Conservation (phyloP, 2,888 invertebrate species). For the Harmothoe impar region DNA sequence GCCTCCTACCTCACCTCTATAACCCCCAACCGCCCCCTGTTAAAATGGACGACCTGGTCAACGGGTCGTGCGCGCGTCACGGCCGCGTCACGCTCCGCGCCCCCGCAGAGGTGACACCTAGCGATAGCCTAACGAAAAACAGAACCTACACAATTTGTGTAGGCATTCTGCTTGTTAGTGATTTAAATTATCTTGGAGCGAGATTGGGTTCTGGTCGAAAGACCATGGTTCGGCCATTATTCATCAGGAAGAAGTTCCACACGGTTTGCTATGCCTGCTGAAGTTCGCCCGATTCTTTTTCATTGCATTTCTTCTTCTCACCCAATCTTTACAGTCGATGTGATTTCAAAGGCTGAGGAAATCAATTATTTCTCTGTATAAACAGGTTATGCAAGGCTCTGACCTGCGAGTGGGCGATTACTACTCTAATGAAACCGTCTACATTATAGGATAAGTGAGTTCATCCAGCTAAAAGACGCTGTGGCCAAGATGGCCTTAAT, state of each 20-base stretch:
- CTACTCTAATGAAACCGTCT: constrained; percentile 16
- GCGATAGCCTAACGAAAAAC: constrained; percentile 38
- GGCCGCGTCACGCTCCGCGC: constrained; percentile 34
- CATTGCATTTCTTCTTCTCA: too few species aligned
- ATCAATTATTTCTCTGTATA: constrained; percentile 32
- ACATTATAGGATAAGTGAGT: constrained; percentile 52
- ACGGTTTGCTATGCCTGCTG: too few species aligned
- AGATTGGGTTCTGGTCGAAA: neutral
- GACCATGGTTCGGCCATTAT: neutral
- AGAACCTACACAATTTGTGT: neutral
- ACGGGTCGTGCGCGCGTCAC: constrained; percentile 47
- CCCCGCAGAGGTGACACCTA: neutral
- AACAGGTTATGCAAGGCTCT: neutral
- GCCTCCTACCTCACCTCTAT: neutral
- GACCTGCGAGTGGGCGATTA: neutral
- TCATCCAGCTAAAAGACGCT: neutral
- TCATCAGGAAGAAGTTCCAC: too few species aligned
- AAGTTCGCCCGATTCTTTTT: too few species aligned
- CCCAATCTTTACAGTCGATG: too few species aligned
- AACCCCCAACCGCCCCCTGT: constrained; percentile 32
- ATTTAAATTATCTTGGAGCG: constrained; percentile 1
- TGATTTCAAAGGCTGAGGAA: constrained; percentile 2
- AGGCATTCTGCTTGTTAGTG: neutral
- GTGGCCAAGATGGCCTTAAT: constrained; percentile 31
- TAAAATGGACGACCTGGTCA: constrained; percentile 37